Base-by-base conservation (phyloP, 2,888 invertebrate species). In the Buathra laborator region DNA sequence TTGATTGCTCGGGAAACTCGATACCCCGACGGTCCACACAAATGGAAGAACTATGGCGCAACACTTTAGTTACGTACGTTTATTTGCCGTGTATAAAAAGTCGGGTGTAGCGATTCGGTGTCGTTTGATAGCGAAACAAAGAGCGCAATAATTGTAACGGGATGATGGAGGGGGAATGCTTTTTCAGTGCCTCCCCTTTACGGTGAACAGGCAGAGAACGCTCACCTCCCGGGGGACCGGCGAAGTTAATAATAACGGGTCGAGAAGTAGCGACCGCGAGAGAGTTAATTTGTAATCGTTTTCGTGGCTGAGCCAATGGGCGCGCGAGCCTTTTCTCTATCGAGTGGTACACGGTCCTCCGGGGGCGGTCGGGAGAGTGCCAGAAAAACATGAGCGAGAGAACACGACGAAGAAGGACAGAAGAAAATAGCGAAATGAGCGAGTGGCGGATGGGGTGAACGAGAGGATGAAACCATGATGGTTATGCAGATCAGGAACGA, bases 241-340 rank as follows among this genome's bases (percentile, higher is more conserved):
- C 72, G 85, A 56, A 87, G 90, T 89, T 91, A 89, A 92, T 93
- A 92, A 92, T 90, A 90, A 91, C 90, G 89, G 89, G 90, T 89
- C 64, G 76, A 77, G 64, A 67, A 68, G 66, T 68, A 64, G 75
- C 48, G 88, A 90, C 89, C 89, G 86, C 86, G 75, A 68, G 81
- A 86, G 84, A 92, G 92, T 92, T 93, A 93, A 93, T 93, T 93
- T 91, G 92, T 92, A 93, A 93, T 92, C 91, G 92, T 90, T 93
- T 88, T 88, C 67, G 87, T 66, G 87, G 88, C 86, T 32, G 85
- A 74, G 83, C 89, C 87, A 89, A 91, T 90, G 89, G 88, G 66
- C 84, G 86, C 86, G 90, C 84, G 86, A 86, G 90, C 88, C 88
- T 86, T 80, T 75, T 86, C 88, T 88, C 87, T 86, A 90, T 92